Evolutionary conservation across 1,140 invertebrate species (phyloP), one percentile per base, ranked within the genome.

Genomic region (Drosophila varians): DNA sequence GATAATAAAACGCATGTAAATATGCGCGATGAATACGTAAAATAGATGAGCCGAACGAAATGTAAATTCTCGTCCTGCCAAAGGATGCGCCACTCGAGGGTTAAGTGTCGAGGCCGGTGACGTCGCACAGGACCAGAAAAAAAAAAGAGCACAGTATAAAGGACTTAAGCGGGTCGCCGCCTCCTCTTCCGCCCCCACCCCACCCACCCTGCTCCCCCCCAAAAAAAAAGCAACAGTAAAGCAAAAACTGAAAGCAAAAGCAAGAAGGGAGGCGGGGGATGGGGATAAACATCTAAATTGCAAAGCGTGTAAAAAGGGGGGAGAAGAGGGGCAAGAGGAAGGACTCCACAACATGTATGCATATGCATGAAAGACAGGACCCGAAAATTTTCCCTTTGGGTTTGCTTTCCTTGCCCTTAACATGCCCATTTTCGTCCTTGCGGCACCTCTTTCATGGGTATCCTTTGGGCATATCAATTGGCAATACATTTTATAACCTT

Each of bases 21-120:
- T 79, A 65, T 64, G 26, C 75, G 79, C 79, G 79, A 84, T 78
- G 79, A 83, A 83, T 83, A 78, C 75, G 79, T 74, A 78, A 83
- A 84, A 64, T 73, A 86, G 80, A 86, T 84, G 80, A 84, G 57
- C 60, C 79, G 58, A 31, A 58, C 56, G 51, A 78, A 84, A 84
- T 86, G 74, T 73, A 77, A 78, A 84, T 83, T 60, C 51, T 6
- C 7, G 25, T 11, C 23, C 12, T 5, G 23, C 9, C 12, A 6
- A 12, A 11, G 2, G 8, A 18, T 31, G 21, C n/a, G n/a, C 19
- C 46, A 58, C 31, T 38, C 12, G 16, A 19, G 60, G 52, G 70
- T 56, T 65, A 74, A 65, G 68, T 52, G 70, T 51, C 36, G 56
- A 18, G 55, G 40, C 18, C 34, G 47, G 53, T 46, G 54, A 60